A percentile compares a stretch with the other conserved stretches of the same genome.
Conservation (phyloP, 2,113 vertebrate species). For the Arothron firmamentum region DNA sequence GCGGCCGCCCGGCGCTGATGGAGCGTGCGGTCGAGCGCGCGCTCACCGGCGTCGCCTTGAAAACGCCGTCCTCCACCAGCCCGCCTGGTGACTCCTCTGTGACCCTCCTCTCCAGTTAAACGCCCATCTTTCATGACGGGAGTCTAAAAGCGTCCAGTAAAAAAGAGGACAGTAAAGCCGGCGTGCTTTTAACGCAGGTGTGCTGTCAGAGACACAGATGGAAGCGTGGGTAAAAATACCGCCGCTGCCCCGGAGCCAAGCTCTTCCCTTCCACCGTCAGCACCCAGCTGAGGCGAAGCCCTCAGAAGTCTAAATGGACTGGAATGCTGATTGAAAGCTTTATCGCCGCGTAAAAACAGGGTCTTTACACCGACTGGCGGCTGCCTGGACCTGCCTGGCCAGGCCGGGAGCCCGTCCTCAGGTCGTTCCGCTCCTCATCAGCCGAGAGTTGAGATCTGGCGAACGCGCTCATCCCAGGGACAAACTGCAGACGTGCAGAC, state of each 20-base stretch:
- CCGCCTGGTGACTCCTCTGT: conserved; percentile 26
- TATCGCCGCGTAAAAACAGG: conserved; percentile 57
- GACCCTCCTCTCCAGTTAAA: conserved; percentile 25
- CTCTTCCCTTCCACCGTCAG: conserved; percentile 17
- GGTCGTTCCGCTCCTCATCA: conserved; percentile 7
- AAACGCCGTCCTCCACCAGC: too few relatives aligned
- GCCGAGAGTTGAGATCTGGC: conserved; percentile 24
- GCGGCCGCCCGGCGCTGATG: too few relatives aligned
- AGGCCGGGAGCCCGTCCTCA: conserved; percentile 26
- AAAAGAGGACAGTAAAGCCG: conserved; percentile 26
- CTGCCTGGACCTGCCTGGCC: conserved; percentile 42
- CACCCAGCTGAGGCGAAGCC: conserved; percentile 38
- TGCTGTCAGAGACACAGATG: conserved; percentile 27
- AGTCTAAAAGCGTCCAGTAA: conserved; percentile 40
- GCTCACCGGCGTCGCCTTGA: too few relatives aligned
- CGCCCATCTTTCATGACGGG: conserved; percentile 24
- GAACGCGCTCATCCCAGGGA: conserved; percentile 27
- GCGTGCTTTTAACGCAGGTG: conserved; percentile 37
- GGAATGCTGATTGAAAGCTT: conserved; percentile 67
- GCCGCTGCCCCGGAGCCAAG: conserved; percentile 15
- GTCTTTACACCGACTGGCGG: conserved; percentile 29
- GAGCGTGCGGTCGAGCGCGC: conserved; percentile 26
- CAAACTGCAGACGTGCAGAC: too few relatives aligned
- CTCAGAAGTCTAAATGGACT: conserved; percentile 42
- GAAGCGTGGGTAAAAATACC: conserved; percentile 10